Conservation (phyloP, 2,888 invertebrate species). For the Lathronympha strigana region DNA sequence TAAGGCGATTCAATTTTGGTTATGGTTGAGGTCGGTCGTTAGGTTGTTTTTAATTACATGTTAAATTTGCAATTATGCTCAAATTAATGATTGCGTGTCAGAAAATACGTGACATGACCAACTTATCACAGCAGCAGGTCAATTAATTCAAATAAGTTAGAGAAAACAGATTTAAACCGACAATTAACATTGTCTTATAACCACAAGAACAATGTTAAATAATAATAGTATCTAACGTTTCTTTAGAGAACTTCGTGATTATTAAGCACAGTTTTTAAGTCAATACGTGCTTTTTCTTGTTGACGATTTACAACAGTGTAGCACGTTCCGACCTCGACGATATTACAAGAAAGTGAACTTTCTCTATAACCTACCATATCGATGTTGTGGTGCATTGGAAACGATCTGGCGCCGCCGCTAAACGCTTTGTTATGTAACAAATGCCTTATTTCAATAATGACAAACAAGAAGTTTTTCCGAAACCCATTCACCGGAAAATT, state of each 20-base stretch:
- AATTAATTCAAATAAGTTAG: constrained; percentile 18
- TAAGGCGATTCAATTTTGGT: background rate
- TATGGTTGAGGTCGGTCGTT: background rate
- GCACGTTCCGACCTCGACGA: constrained; percentile 57
- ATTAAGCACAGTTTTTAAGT: constrained; percentile 22
- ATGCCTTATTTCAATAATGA: constrained; percentile 33
- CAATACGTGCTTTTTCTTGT: constrained; percentile 40
- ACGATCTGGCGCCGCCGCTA: constrained; percentile 16
- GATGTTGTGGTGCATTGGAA: constrained; percentile 36
- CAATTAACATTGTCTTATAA: constrained; percentile 18
- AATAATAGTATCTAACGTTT: constrained; percentile 29
- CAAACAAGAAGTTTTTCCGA: constrained; percentile 24
- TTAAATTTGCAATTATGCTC: background rate
- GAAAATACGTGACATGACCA: constrained; percentile 10
- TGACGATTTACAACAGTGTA: constrained; percentile 52
- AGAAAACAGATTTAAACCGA: constrained; percentile 17
- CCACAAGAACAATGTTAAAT: constrained; percentile 15
- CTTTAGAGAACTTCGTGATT: constrained; percentile 29
- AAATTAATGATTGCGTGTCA: constrained; percentile 9
- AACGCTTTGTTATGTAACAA: constrained; percentile 37
- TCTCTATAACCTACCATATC: constrained; percentile 41
- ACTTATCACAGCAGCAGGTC: background rate
- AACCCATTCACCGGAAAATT: constrained; percentile 39
- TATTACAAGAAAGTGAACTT: constrained; percentile 57
- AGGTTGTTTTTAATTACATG: background rate